Conservation (phyloP, 2,888 invertebrate genomes). For the Cantharis nigra region DNA sequence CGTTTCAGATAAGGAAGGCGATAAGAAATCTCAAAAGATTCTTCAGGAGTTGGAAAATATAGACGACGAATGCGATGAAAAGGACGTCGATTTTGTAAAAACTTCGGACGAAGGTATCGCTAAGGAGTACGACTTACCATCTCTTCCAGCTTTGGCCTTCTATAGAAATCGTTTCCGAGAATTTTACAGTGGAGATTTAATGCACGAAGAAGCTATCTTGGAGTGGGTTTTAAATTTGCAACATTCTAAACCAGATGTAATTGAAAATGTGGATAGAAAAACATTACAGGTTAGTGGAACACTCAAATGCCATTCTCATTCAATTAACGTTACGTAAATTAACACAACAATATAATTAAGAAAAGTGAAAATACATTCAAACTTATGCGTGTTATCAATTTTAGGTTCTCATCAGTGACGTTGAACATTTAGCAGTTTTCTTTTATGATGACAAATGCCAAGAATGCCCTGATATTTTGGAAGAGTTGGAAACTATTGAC, state of each 20-base stretch:
- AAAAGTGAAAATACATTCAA: no score
- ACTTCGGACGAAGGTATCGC: slow-evolving; percentile 87
- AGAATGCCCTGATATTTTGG: slow-evolving; percentile 81
- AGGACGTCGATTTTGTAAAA: slow-evolving; percentile 89
- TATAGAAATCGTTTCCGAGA: slow-evolving; percentile 88
- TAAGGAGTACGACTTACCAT: slow-evolving; percentile 83
- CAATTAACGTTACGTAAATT: no score
- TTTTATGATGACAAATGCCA: slow-evolving; percentile 89
- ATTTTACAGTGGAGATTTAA: slow-evolving; percentile 85
- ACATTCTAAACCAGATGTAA: slow-evolving; percentile 84
- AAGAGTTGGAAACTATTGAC: slow-evolving; percentile 89
- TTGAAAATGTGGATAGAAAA: slow-evolving; percentile 89
- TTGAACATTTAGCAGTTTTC: slow-evolving; percentile 89
- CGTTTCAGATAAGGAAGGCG: slow-evolving; percentile 81
- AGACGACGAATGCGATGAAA: slow-evolving; percentile 90
- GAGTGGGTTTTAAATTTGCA: slow-evolving; percentile 89
- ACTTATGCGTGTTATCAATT: not conserved
- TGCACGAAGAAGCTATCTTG: slow-evolving; percentile 88
- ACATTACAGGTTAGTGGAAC: slow-evolving; percentile 69
- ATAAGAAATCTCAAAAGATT: slow-evolving; percentile 87
- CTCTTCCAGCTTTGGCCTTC: slow-evolving; percentile 82
- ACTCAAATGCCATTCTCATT: not conserved
- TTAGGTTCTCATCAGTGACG: slow-evolving; percentile 80
- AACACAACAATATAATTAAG: no score
- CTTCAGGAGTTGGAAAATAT: slow-evolving; percentile 89